Evolutionary conservation across 2,113 vertebrate genomes (phyloP), one percentile per base, ranked within the genome.

Genomic region (Tapirus terrestris): DNA sequence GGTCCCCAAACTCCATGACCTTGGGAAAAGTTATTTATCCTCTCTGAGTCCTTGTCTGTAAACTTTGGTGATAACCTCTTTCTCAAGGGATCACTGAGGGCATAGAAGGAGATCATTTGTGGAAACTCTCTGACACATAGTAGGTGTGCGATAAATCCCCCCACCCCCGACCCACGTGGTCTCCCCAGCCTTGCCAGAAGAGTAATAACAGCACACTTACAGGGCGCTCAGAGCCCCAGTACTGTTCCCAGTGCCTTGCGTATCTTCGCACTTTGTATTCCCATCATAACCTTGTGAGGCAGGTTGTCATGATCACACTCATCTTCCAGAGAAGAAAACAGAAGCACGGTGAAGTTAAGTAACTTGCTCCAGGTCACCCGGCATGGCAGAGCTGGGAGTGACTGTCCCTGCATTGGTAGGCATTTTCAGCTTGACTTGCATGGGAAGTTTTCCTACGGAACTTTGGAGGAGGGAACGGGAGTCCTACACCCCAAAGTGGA

Each of bases 201-300:
- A 23, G 36, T 12, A 18, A 48, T 18, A 58, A 2, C n/a, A n/a
- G n/a, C 29, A 4, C 1, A 13, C 29, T 4, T 10, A 5, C 4
- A 6, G 13, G 21, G 43, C 0, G 2, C 11, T 31, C 16, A 0
- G 17, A 1, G 2, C 6, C 63, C n/a, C 5, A 4, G 63, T 25
- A 31, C 27, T 9, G 31, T 21, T 33, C 8, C 31, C 18, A 20
- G 45, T 9, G 6, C 60, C 51, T 18, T 27, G 36, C 4, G 4
- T 29, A 4, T 10, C 23, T 51, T 43, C 11, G 58, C 51, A 63
- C 17, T 8, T 8, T 12, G 2, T 39, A 45, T 29, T 67, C 43
- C 56, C 61, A 36, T 16, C 33, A 45, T 2, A 25, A 23, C 25
- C 61, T 25, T 68, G 3, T 25, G 12, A 56, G 51, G 31, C 39